These are phyloP conservation scores for Limnephilus marmoratus DNA, from an alignment of 2,888 invertebrate species.

Conservation along the genomic window DNA sequence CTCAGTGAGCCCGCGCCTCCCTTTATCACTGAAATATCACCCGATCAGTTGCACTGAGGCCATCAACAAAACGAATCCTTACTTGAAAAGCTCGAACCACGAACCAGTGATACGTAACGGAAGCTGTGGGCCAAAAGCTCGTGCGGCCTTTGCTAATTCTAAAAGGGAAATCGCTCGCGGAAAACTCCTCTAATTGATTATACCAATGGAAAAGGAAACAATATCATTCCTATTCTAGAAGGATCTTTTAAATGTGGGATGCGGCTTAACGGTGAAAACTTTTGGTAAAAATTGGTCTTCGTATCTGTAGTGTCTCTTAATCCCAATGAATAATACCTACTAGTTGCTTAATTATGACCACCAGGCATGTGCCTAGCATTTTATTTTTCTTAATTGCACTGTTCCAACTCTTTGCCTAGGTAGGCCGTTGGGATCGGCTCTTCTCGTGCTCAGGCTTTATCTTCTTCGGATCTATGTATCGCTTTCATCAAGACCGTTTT, in stretches of 20 bases:
- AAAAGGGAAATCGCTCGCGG: conserved; percentile 40
- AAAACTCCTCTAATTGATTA: conserved; percentile 48
- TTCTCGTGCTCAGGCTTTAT: no score
- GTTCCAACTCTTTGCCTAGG: no score
- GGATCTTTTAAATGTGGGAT: background rate
- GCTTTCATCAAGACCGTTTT: no score
- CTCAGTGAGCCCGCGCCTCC: background rate
- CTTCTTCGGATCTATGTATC: no score
- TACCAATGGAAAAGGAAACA: conserved; percentile 23
- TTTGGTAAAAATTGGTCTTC: background rate
- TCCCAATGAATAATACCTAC: no score
- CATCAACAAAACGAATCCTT: conserved; percentile 2
- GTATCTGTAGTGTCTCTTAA: no score
- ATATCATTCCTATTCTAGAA: background rate
- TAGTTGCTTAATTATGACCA: no score
- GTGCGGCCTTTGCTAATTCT: conserved; percentile 24
- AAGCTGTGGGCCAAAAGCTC: conserved; percentile 19
- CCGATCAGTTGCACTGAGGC: conserved; percentile 3
- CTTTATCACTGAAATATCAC: conserved; percentile 4
- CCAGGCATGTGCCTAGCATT: no score
- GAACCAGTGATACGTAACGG: conserved; percentile 17
- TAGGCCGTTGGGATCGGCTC: no score
- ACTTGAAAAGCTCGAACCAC: background rate
- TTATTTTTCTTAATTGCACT: no score
- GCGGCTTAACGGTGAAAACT: background rate